Evolutionary conservation across 2,797 vertebrate genomes (phyloP), one percentile per base, ranked within the genome.

Genomic region (Yasuhikotakia modesta): DNA sequence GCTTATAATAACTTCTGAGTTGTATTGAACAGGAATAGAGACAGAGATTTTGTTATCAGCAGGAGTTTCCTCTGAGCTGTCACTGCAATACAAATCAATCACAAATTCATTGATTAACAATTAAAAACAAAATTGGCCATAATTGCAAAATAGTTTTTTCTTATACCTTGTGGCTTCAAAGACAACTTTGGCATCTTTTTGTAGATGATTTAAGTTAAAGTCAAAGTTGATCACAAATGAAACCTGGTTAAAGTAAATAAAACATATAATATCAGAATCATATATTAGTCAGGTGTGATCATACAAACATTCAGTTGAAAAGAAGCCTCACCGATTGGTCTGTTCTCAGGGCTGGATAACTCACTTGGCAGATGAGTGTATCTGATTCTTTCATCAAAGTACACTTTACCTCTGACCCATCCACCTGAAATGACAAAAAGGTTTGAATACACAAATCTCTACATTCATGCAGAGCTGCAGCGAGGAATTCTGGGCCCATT

Each of bases 221-320:
- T 96, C 94, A 73, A 96, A 96, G 82, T 87, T 92, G 70, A 95
- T 87, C 64, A 89, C 89, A 81, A 96, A 96, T 32, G 88, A 91
- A 24, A 93, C 92, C 95, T 96, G 16, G 57, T 87, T 60, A 81
- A 71, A 11, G 30, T 14, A 16, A 1, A 21, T 11, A 14, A 17
- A 3, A 32, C 0, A 55, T 39, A 45, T 39, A 14, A 27, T 5
- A 19, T 63, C 21, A 21, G 30, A 27, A 43, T 43, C 39, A 43
- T 10, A 11, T 11, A 19, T 63, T 21, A 21, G 45, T 43, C 55
- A 10, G 43, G 50, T 45, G 12, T 58, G 4, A 60, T 60, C n/a
- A 55, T 3, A 1, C n/a, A 57, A 3, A 53, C 4, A 32, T 8
- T 58, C n/a, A 2, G 2, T 11, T 3, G 2, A 24, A 6, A 27